A percentile compares a stretch with the other conserved stretches of the same genome.
phyloP scores from a whole-genome alignment of 1,140 invertebrate species.

The Goniozus legneri region DNA sequence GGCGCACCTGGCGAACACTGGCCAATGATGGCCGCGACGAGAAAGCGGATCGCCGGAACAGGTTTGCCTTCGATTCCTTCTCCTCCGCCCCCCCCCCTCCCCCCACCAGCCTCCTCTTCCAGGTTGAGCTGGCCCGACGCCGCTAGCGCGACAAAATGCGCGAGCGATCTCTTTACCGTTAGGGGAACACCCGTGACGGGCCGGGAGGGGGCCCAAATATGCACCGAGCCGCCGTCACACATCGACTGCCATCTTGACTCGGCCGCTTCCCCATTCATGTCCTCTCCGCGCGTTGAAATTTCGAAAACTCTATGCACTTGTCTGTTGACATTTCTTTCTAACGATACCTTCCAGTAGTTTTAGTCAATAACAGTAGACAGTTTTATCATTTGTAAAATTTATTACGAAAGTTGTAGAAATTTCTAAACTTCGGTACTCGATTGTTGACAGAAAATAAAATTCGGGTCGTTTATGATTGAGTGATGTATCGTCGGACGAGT shows the following conservation, averaged over 20 bases:
- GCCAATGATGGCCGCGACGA: background rate
- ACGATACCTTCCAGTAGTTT: background rate
- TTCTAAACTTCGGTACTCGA: too few species aligned
- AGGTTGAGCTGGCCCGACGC: too few species aligned
- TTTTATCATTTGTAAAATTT: too few species aligned
- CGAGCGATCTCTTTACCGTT: background rate
- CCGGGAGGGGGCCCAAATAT: background rate
- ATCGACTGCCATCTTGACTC: background rate
- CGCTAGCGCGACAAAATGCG: too few species aligned
- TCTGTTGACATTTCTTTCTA: background rate
- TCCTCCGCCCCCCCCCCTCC: too few species aligned
- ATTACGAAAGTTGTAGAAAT: too few species aligned
- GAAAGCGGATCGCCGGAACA: background rate
- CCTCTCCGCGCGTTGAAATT: background rate
- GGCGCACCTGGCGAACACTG: slow-evolving; percentile 1
- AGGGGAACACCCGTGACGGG: background rate
- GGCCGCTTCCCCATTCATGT: background rate
- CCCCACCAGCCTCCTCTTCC: too few species aligned
- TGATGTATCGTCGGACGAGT: too few species aligned
- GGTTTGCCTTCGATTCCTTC: background rate
- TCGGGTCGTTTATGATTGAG: too few species aligned
- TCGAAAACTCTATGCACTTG: background rate
- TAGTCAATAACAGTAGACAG: too few species aligned
- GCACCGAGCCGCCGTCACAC: background rate
- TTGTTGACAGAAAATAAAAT: too few species aligned